Evolutionary conservation across 2,113 vertebrate species (phyloP), one percentile per base, ranked within the genome.

Genomic region (Catharus fuscescens): DNA sequence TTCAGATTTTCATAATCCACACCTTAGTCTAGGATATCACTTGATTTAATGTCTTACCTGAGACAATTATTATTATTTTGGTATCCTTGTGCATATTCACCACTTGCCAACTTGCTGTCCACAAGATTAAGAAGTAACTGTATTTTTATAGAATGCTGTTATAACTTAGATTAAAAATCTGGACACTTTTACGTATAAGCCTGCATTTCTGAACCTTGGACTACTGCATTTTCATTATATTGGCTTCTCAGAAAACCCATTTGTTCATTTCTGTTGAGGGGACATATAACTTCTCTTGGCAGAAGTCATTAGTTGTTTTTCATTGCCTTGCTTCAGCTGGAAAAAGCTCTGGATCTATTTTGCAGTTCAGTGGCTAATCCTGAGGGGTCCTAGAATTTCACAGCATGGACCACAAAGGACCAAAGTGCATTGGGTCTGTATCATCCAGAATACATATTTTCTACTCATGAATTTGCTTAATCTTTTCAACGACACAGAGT

Each of bases 391-490:
- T 66, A 87, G 34, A 82, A 60, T 87, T 90, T 93, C 89, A 82
- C 65, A 87, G 70, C 47, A 85, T 86, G 74, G 54, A 70, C 34
- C 54, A 94, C 67, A 54, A 80, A 85, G 24, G 34, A 80, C 78
- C 36, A 91, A 87, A 93, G 61, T 84, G 45, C 23, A 53, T 73
- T 67, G 74, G 32, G 56, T 67, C n/a, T 67, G 19, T 77, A 52
- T 66, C 14, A 81, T 79, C 40, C 61, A 85, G 57, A 91, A 95
- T 65, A 95, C 61, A 59, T 40, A 66, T 92, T 92, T 95, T 92
- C 80, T 80, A 81, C 32, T 88, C 52, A 70, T 70, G 47, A 74
- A 93, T 96, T 88, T 96, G 42, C 64, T 93, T 96, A 85, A 88
- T 97, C 81, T 93, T 93, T 92, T 77, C 52, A 90, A 59, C 0